Evolutionary conservation across 2,888 invertebrate species (phyloP).

Genomic region (Cephalotes varians): DNA sequence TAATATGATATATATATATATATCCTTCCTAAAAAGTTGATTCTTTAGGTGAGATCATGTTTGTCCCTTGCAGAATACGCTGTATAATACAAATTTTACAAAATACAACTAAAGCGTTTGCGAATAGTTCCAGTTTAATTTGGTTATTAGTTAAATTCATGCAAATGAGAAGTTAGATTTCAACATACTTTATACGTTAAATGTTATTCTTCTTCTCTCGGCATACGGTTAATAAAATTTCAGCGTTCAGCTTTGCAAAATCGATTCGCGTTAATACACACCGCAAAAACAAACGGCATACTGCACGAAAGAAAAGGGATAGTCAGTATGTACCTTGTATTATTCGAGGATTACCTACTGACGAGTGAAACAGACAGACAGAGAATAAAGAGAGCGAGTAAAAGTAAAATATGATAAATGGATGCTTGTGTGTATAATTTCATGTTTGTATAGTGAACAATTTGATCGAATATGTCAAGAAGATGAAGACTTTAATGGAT

Average conservation of each 20-base stretch:
- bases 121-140: not conserved
- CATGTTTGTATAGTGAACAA: slow-evolving; percentile 65
- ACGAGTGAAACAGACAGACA: slow-evolving; percentile 64
- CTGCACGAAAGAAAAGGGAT: slow-evolving; percentile 56
- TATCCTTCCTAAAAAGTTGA: too few species aligned
- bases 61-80: too few species aligned
- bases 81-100: not conserved
- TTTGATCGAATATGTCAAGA: slow-evolving; percentile 7
- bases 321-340: slow-evolving; percentile 67
- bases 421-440: slow-evolving; percentile 58
- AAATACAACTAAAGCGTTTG: slow-evolving; percentile 4
- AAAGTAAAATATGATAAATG: slow-evolving; percentile 54
- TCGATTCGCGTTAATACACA: slow-evolving; percentile 69
- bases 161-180: not conserved
- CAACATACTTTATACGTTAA: not conserved
- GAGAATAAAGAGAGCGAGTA: slow-evolving; percentile 60
- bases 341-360: slow-evolving; percentile 69
- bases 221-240: slow-evolving; percentile 56
- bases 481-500: not conserved
- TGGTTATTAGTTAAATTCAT: slow-evolving; percentile 32
- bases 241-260: slow-evolving; percentile 69
- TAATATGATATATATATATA: too few species aligned
- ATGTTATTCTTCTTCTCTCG: slow-evolving; percentile 55
- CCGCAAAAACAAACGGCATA: slow-evolving; percentile 69
- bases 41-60: too few species aligned